A percentile compares a stretch with the other conserved stretches of the same genome.
Conservation (phyloP, 2,797 vertebrate species). For the Lophius americanus region DNA sequence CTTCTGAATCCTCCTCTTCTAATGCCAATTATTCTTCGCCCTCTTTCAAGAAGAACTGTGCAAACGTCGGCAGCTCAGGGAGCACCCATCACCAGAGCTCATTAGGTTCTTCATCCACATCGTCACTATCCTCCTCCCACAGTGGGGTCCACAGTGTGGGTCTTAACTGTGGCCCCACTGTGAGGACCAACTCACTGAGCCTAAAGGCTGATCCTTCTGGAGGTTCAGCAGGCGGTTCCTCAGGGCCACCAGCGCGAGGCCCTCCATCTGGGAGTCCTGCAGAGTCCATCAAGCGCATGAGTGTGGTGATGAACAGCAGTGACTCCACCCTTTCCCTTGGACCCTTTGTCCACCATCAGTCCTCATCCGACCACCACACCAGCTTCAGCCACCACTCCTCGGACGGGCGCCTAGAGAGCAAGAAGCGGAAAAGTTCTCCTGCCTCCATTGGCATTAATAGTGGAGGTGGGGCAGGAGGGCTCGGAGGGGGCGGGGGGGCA, state of each 20-base stretch:
- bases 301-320: slow-evolving; percentile 97
- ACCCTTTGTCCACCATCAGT: slow-evolving; percentile 91
- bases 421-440: slow-evolving; percentile 94
- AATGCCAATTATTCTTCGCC: slow-evolving; percentile 83
- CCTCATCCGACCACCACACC: slow-evolving; percentile 81
- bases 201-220: slow-evolving; percentile 89
- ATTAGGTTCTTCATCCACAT: slow-evolving; percentile 83
- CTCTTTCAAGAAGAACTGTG: slow-evolving; percentile 92
- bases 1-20: slow-evolving; percentile 81
- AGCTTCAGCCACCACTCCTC: slow-evolving; percentile 87
- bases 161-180: slow-evolving; percentile 89
- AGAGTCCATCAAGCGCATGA: slow-evolving; percentile 98
- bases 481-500: slow-evolving; percentile 69
- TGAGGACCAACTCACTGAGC: slow-evolving; percentile 88
- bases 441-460: slow-evolving; percentile 80
- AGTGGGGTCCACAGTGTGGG: slow-evolving; percentile 86
- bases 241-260: slow-evolving; percentile 89
- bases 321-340: slow-evolving; percentile 97
- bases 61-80: slow-evolving; percentile 87
- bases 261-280: slow-evolving; percentile 90
- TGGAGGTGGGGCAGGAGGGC: slow-evolving; percentile 58
- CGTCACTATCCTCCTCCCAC: slow-evolving; percentile 85
- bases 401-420: slow-evolving; percentile 91
- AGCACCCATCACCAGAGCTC: slow-evolving; percentile 88
- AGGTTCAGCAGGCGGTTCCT: slow-evolving; percentile 85